A percentile compares a stretch with the other conserved stretches of the same genome.
Evolutionary conservation across 2,888 invertebrate species (phyloP).

Genomic region (Ectobius pallidus): DNA sequence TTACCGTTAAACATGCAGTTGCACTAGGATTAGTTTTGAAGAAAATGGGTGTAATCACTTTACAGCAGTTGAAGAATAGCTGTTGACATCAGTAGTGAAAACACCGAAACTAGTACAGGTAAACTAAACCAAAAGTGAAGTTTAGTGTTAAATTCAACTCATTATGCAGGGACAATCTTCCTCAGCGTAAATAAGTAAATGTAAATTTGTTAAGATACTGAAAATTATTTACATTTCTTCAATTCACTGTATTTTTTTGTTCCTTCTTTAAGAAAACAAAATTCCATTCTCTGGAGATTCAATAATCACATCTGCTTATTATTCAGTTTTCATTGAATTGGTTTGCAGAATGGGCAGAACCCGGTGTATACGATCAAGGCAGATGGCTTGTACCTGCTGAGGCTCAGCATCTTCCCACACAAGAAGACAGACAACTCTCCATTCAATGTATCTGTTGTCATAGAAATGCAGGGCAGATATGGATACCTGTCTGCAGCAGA

Average conservation of each 20-base stretch:
- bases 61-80: too few relatives aligned
- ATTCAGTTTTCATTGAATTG: neutral
- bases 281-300: neutral
- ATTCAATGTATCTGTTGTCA: conserved; percentile 66
- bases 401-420: neutral
- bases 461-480: conserved; percentile 76
- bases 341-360: neutral
- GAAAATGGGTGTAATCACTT: too few relatives aligned
- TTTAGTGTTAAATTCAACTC: too few relatives aligned
- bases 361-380: conserved; percentile 36
- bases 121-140: too few relatives aligned
- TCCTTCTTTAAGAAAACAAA: neutral
- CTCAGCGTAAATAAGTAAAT: neutral
- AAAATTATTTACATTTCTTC: neutral
- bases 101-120: too few relatives aligned
- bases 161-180: too few relatives aligned
- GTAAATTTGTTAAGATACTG: neutral
- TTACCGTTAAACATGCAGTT: too few relatives aligned
- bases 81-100: too few relatives aligned
- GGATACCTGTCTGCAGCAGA: conserved; percentile 89
- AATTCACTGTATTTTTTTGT: neutral
- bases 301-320: neutral
- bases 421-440: conserved; percentile 49
- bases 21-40: too few relatives aligned
- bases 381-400: conserved; percentile 45